Percentiles rank a stretch among this genome's conserved stretches.
Evolutionary conservation across 92 coral and sea anemone species (phyloP).

Genomic region (Epizoanthus ramosus): DNA sequence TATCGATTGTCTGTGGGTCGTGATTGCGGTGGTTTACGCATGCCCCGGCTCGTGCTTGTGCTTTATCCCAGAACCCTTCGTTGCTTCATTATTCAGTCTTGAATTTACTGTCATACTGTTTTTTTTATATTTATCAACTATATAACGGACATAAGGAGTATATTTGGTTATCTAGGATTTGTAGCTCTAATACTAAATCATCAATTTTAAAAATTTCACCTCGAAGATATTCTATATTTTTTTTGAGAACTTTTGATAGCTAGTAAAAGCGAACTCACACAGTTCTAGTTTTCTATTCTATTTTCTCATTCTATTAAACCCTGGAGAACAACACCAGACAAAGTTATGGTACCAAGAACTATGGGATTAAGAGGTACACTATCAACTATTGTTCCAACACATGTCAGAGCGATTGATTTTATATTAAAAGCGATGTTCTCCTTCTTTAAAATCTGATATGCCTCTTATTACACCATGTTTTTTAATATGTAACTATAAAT

Average conservation of each 20-base stretch:
- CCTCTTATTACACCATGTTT: conserved; percentile 15
- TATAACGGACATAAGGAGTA: conserved; percentile 7
- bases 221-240: conserved; percentile 12
- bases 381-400: background rate
- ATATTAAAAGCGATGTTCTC: background rate
- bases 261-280: background rate
- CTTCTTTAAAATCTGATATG: conserved; percentile 28
- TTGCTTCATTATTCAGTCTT: conserved; percentile 18
- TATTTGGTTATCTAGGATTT: conserved; percentile 3
- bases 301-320: background rate
- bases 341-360: conserved; percentile 16
- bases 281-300: conserved; percentile 1
- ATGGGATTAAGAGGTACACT: conserved; percentile 39
- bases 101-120: background rate
- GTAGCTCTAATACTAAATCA: background rate
- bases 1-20: no score
- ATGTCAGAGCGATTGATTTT: background rate
- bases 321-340: conserved; percentile 26
- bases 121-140: conserved; percentile 11
- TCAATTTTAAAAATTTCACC: background rate
- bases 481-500: no score
- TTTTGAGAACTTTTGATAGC: conserved; percentile 15
- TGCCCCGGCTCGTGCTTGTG: no score
- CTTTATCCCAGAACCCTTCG: no score
- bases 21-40: no score